A percentile compares a stretch with the other conserved stretches of the same genome.
Evolutionary conservation across 2,888 invertebrate genomes (phyloP).

Genomic region (Alviniconcha strummeri): DNA sequence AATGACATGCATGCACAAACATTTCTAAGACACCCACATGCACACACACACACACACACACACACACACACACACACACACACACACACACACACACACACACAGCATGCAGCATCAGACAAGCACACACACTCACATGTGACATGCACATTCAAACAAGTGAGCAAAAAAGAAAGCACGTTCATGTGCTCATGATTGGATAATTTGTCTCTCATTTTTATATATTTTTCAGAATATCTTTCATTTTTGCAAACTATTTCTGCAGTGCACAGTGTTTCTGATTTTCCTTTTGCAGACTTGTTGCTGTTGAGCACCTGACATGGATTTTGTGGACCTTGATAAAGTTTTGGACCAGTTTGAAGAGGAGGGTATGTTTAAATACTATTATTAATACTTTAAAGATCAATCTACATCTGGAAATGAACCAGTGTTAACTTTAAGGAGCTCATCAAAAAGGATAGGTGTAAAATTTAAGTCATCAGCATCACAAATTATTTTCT

Average conservation of each 20-base stretch:
- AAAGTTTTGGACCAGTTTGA: constrained; percentile 90
- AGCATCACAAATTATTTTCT: no score
- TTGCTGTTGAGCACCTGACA: constrained; percentile 27
- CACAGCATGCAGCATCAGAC: not conserved
- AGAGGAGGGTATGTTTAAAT: constrained; percentile 77
- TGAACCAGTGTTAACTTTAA: no score
- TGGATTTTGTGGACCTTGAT: constrained; percentile 83
- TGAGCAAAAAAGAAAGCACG: no score
- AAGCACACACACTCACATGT: no score
- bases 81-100: not conserved
- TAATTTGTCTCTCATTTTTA: not conserved
- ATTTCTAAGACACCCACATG: no score
- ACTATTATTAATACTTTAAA: not conserved
- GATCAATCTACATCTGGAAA: no score
- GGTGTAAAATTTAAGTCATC: no score
- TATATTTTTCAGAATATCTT: not conserved
- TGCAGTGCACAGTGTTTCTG: not conserved
- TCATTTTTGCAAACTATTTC: no score
- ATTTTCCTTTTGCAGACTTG: no score
- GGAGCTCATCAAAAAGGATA: no score
- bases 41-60: not conserved
- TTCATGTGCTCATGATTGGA: not conserved
- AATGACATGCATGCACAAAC: no score
- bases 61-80: not conserved
- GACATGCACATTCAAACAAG: no score